These are phyloP conservation scores for Drosophila colorata DNA, from an alignment of 2,888 invertebrate species.

Conservation along the genomic window DNA sequence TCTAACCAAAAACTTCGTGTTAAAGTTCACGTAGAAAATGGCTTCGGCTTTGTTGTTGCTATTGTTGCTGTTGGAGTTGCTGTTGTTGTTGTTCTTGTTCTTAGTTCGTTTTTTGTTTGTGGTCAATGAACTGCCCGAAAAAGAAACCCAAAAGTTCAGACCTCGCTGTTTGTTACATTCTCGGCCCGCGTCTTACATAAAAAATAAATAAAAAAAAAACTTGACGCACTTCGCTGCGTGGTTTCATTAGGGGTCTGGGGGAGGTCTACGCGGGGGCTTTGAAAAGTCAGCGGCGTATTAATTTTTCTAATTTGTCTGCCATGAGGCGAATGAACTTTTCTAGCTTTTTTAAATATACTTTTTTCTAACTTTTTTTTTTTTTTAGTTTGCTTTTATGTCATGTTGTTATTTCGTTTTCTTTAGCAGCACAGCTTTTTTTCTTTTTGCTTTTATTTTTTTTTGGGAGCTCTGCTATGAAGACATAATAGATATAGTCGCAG, in stretches of 20 bases:
- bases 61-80: constrained; percentile 23
- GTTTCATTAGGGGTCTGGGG: constrained; percentile 18
- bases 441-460: constrained; percentile 16
- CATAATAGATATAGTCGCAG: constrained; percentile 72
- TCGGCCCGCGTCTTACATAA: constrained; percentile 68
- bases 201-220: constrained; percentile 42
- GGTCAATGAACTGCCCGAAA: constrained; percentile 75
- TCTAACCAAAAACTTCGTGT: constrained; percentile 58
- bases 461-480: constrained; percentile 65
- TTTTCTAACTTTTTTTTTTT: constrained; percentile 22
- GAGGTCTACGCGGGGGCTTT: constrained; percentile 39
- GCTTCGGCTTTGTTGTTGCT: constrained; percentile 28
- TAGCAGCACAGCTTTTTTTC: constrained; percentile 55
- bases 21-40: constrained; percentile 65
- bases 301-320: constrained; percentile 78
- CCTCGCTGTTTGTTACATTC: constrained; percentile 69
- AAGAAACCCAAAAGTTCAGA: constrained; percentile 75
- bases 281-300: constrained; percentile 71
- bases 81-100: constrained; percentile 13
- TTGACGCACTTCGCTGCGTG: constrained; percentile 64
- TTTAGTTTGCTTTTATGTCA: constrained; percentile 68
- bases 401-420: constrained; percentile 76
- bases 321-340: constrained; percentile 76
- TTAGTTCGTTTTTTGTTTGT: constrained; percentile 62
- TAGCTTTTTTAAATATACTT: constrained; percentile 44